Evolutionary conservation across 2,113 vertebrate genomes (phyloP).

Genomic region (Paradoxurus hermaphroditus): DNA sequence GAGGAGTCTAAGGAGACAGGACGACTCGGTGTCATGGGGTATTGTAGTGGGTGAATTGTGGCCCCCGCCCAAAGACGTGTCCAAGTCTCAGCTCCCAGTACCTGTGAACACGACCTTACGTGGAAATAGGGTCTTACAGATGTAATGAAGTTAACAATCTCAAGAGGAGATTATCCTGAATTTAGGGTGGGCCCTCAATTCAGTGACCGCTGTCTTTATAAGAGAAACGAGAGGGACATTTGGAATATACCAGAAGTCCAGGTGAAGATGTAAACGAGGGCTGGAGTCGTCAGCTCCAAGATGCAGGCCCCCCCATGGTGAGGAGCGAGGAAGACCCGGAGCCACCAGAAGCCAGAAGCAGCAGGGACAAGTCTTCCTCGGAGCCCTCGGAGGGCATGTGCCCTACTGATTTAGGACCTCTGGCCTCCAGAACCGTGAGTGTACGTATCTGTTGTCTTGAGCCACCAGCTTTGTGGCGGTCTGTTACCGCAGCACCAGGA

Average conservation of each 20-base stretch:
- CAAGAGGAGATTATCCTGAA: background rate
- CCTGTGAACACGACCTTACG: background rate
- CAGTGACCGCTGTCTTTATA: background rate
- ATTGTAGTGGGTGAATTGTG: background rate
- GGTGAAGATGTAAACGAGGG: background rate
- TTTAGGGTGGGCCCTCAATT: background rate
- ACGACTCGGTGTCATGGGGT: background rate
- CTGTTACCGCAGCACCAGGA: background rate
- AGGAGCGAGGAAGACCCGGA: background rate
- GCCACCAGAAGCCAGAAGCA: background rate
- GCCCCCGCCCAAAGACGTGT: background rate
- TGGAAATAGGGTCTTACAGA: background rate
- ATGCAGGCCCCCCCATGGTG: background rate
- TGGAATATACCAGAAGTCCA: background rate
- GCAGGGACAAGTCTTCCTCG: background rate
- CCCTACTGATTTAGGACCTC: background rate
- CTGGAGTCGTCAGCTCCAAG: too few species aligned
- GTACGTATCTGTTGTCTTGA: background rate
- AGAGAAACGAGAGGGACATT: background rate
- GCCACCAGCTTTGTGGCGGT: background rate
- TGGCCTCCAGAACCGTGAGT: background rate
- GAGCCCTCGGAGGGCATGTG: background rate
- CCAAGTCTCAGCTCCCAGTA: background rate
- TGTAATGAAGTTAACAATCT: background rate
- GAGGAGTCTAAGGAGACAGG: background rate